A percentile compares a stretch with the other conserved stretches of the same genome.
Evolutionary conservation across 2,888 invertebrate genomes (phyloP).

Genomic region (Anarsia innoxiella): DNA sequence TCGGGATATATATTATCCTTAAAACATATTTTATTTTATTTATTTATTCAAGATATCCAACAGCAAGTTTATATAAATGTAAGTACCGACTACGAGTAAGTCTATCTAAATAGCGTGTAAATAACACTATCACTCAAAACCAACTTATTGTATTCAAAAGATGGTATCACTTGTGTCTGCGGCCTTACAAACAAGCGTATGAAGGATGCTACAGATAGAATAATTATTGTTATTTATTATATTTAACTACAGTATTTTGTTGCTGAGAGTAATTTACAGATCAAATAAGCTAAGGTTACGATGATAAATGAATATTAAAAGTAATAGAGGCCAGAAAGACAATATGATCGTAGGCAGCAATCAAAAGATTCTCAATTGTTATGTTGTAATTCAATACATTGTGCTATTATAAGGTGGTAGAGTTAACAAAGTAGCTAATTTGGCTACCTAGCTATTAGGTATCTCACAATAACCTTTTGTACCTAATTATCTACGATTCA

Average conservation of each 20-base stretch:
- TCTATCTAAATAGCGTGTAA: too few species aligned
- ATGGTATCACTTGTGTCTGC: not conserved
- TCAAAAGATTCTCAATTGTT: not conserved
- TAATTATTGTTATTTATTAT: slow-evolving; percentile 7
- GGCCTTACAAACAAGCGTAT: not conserved
- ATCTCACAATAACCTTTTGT: slow-evolving; percentile 22
- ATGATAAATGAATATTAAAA: slow-evolving; percentile 5
- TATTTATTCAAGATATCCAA: too few species aligned
- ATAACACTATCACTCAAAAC: too few species aligned
- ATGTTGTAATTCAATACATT: slow-evolving; percentile 22
- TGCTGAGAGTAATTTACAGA: slow-evolving; percentile 7
- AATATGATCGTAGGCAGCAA: slow-evolving; percentile 3
- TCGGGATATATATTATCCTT: too few species aligned
- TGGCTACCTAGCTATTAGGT: slow-evolving; percentile 46
- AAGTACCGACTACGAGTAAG: too few species aligned
- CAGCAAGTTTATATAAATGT: too few species aligned
- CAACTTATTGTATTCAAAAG: too few species aligned
- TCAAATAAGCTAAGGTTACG: slow-evolving; percentile 6
- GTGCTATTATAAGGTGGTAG: slow-evolving; percentile 29
- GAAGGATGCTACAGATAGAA: slow-evolving; percentile 8
- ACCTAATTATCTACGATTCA: too few species aligned
- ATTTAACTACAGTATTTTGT: slow-evolving; percentile 8
- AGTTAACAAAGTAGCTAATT: slow-evolving; percentile 39
- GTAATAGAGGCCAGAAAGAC: not conserved
- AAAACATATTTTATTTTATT: too few species aligned